Percentiles rank a stretch among this genome's conserved stretches.
These are phyloP conservation scores for Trichomycterus rosablanca DNA, from an alignment of 2,113 vertebrate species.

Conservation along the genomic window DNA sequence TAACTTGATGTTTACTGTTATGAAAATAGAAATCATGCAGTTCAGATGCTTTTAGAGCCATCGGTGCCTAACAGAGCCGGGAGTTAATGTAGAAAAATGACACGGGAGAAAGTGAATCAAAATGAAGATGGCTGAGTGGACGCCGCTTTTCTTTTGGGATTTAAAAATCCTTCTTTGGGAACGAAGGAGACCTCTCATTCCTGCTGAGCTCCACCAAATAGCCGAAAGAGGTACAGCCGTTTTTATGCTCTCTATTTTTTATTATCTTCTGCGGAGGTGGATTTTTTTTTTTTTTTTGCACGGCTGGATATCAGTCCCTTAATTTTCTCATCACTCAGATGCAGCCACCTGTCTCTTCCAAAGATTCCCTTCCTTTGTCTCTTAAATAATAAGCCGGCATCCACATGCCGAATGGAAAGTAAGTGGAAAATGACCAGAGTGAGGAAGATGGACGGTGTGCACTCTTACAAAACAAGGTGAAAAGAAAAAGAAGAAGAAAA, in stretches of 20 bases:
- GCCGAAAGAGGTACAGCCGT: constrained; percentile 49
- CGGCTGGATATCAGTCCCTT: constrained; percentile 61
- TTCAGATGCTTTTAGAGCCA: constrained; percentile 57
- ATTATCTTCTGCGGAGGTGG: constrained; percentile 51
- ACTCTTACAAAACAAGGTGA: constrained; percentile 12
- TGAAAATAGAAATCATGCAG: constrained; percentile 65
- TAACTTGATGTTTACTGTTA: constrained; percentile 63
- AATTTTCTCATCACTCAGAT: constrained; percentile 71
- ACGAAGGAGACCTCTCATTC: constrained; percentile 47
- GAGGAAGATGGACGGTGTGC: constrained; percentile 41
- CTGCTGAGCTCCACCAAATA: constrained; percentile 56
- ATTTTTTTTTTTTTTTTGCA: constrained; percentile 31
- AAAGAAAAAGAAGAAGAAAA: constrained; percentile 27
- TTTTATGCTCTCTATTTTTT: constrained; percentile 55
- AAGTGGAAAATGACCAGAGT: constrained; percentile 51
- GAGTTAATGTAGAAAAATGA: constrained; percentile 67
- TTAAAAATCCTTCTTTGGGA: constrained; percentile 48
- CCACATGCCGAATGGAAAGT: constrained; percentile 48
- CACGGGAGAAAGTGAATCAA: constrained; percentile 51
- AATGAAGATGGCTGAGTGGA: constrained; percentile 60
- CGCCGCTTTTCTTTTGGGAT: constrained; percentile 52
- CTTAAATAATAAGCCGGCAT: constrained; percentile 64
- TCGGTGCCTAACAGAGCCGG: constrained; percentile 52
- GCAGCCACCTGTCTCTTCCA: constrained; percentile 63
- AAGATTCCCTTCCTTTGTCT: constrained; percentile 68